Conservation (phyloP, 2,888 invertebrate genomes). For the Dexiosoma caninum region DNA sequence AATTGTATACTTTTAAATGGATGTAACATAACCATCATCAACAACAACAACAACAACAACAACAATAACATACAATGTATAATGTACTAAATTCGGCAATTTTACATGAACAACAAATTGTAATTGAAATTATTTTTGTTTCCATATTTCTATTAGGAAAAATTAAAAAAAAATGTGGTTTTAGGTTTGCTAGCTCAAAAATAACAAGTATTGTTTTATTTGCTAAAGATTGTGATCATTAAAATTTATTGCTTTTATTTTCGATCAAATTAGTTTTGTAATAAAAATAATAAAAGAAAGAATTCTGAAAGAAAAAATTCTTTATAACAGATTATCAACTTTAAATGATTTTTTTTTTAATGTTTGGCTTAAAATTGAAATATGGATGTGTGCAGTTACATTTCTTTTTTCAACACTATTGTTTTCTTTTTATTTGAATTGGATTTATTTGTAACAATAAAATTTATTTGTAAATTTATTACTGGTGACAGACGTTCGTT, state of each 20-base stretch:
- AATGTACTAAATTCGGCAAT: neutral
- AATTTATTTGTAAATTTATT: neutral
- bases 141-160: neutral
- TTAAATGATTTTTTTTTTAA: too few relatives aligned
- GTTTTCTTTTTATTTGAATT: too few relatives aligned
- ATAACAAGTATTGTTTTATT: too few relatives aligned
- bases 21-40: neutral
- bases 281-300: too few relatives aligned
- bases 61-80: neutral
- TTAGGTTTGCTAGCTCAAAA: neutral
- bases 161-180: neutral
- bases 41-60: neutral
- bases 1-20: slow-evolving; percentile 19
- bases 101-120: slow-evolving; percentile 14
- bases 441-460: neutral
- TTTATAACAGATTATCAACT: too few relatives aligned
- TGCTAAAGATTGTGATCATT: too few relatives aligned
- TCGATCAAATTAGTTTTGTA: too few relatives aligned
- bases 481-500: neutral
- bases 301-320: too few relatives aligned
- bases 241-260: too few relatives aligned
- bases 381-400: too few relatives aligned
- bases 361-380: too few relatives aligned
- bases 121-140: slow-evolving; percentile 32
- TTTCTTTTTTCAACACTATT: too few relatives aligned